A percentile compares a stretch with the other conserved stretches of the same genome.
phyloP scores from a whole-genome alignment of 2,797 vertebrate genomes.

The Pangasius djambal region DNA sequence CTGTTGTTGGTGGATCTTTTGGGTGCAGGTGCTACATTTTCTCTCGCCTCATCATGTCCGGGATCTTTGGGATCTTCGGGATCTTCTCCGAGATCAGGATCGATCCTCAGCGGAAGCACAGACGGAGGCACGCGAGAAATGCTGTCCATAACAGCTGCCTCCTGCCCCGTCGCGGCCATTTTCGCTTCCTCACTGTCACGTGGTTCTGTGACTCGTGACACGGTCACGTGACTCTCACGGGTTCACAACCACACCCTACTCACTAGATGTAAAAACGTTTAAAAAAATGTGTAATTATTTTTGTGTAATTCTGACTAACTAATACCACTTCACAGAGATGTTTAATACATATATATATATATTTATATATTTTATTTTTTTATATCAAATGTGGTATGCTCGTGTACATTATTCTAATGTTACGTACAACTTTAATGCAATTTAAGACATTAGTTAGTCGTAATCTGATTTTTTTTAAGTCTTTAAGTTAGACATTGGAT shows the following conservation, averaged over 20 bases:
- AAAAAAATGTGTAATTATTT: too few species aligned
- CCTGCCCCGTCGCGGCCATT: conserved; percentile 77
- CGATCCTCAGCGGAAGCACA: conserved; percentile 44
- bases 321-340: not conserved
- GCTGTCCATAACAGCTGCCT: conserved; percentile 75
- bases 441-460: not conserved
- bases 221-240: conserved; percentile 73
- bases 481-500: not conserved
- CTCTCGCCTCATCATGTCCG: conserved; percentile 50
- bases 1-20: conserved; percentile 71
- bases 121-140: conserved; percentile 65
- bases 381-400: not conserved
- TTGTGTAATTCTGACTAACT: not conserved
- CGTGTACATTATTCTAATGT: not conserved
- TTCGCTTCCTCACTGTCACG: conserved; percentile 65
- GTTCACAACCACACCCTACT: conserved; percentile 31
- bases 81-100: conserved; percentile 8
- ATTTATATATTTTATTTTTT: not conserved
- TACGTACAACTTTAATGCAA: not conserved
- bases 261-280: not conserved
- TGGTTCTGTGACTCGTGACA: conserved; percentile 58
- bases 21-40: conserved; percentile 46
- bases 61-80: too few species aligned
- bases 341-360: not conserved
- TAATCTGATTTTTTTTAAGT: not conserved